Evolutionary conservation across 2,797 vertebrate species (phyloP).

Genomic region (Emydoidea blandingii): DNA sequence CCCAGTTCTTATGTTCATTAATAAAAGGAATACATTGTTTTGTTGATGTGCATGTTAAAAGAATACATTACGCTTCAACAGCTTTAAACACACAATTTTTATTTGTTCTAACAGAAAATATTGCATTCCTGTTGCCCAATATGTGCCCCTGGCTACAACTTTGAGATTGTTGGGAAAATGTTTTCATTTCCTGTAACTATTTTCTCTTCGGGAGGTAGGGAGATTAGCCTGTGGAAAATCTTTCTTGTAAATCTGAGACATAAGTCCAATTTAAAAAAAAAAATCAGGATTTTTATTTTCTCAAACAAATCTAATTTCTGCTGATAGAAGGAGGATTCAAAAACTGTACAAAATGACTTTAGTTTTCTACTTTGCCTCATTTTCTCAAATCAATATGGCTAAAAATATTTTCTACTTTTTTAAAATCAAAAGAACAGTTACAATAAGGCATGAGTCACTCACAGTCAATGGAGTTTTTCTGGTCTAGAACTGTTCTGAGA

Average conservation of each 20-base stretch:
- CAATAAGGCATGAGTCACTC: no score
- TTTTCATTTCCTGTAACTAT: background rate
- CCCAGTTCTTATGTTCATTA: background rate
- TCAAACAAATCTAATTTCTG: background rate
- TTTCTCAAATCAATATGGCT: background rate
- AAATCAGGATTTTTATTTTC: background rate
- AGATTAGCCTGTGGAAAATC: background rate
- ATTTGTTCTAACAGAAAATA: constrained; percentile 12
- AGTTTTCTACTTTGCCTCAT: background rate
- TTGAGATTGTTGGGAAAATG: constrained; percentile 18
- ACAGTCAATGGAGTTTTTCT: background rate
- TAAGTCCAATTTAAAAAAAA: background rate
- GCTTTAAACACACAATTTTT: background rate
- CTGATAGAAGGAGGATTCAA: background rate
- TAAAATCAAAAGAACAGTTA: no score
- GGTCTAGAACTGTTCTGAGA: background rate
- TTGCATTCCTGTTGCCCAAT: constrained; percentile 26
- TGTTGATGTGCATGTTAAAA: background rate
- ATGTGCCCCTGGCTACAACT: constrained; percentile 5
- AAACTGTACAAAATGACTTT: background rate
- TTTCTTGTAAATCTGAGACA: background rate
- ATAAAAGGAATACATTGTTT: background rate
- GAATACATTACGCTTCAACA: background rate
- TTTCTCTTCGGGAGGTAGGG: background rate
- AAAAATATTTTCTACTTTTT: background rate